These are phyloP conservation scores for Callimorpha dominula DNA, from an alignment of 2,888 invertebrate genomes.

Conservation along the genomic window DNA sequence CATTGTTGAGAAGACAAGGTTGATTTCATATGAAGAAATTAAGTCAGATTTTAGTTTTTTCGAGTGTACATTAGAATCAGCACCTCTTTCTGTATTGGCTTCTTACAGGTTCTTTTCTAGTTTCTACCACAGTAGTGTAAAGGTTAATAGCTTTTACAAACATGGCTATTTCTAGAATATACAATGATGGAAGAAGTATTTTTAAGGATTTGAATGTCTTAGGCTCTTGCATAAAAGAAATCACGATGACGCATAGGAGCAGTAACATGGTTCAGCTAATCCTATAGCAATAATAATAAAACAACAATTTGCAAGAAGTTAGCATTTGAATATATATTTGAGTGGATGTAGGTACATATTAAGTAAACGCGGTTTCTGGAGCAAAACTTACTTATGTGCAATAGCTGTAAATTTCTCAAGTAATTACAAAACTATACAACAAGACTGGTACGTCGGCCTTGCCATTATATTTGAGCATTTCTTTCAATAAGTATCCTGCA, in stretches of 20 bases:
- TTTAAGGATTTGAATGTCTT: too few relatives aligned
- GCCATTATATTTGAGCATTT: slow-evolving; percentile 3
- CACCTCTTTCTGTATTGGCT: too few relatives aligned
- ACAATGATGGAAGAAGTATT: too few relatives aligned
- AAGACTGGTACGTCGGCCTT: slow-evolving; percentile 9
- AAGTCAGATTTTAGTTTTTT: too few relatives aligned
- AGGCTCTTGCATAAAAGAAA: too few relatives aligned
- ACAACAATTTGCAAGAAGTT: background rate
- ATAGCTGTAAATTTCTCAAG: slow-evolving; percentile 14
- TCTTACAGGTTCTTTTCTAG: too few relatives aligned
- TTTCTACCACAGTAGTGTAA: too few relatives aligned
- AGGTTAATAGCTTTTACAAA: too few relatives aligned
- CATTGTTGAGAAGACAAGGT: too few relatives aligned
- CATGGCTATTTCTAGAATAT: too few relatives aligned
- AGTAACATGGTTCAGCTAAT: background rate
- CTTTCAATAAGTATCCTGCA: background rate
- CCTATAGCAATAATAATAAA: background rate
- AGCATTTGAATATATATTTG: background rate
- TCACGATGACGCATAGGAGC: background rate
- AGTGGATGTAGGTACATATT: slow-evolving; percentile 5
- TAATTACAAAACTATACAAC: slow-evolving; percentile 8
- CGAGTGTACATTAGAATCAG: too few relatives aligned
- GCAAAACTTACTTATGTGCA: slow-evolving; percentile 11
- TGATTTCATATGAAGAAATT: too few relatives aligned
- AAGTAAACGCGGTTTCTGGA: slow-evolving; percentile 15